These are phyloP conservation scores for Semotilus atromaculatus DNA, from an alignment of 2,797 vertebrate genomes.

Conservation along the genomic window DNA sequence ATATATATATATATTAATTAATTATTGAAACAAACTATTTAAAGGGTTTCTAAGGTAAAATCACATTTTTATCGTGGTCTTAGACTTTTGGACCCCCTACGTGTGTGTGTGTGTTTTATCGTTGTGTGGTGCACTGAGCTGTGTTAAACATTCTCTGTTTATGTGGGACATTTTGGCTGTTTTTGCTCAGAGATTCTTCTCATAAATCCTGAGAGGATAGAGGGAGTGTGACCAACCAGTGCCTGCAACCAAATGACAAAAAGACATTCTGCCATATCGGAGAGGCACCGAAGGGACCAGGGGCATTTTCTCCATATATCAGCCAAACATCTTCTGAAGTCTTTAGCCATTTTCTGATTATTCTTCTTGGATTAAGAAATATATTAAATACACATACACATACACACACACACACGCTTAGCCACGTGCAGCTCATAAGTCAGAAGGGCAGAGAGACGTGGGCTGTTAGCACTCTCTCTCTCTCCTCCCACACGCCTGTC, in stretches of 20 bases:
- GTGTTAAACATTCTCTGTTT: slow-evolving; percentile 3
- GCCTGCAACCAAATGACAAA: background rate
- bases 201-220: background rate
- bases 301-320: background rate
- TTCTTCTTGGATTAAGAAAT: slow-evolving; percentile 22
- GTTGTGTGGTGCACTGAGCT: slow-evolving; percentile 4
- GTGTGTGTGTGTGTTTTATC: no score
- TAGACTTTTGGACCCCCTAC: background rate
- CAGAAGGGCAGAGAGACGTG: slow-evolving; percentile 37
- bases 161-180: slow-evolving; percentile 28
- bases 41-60: background rate
- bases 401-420: background rate
- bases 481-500: slow-evolving; percentile 46
- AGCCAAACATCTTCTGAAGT: background rate
- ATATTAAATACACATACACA: slow-evolving; percentile 33
- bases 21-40: background rate
- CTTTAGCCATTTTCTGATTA: background rate
- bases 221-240: slow-evolving; percentile 10
- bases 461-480: slow-evolving; percentile 37
- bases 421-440: slow-evolving; percentile 36
- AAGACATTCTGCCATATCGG: background rate
- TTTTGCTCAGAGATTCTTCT: slow-evolving; percentile 10
- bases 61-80: background rate
- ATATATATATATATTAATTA: background rate
- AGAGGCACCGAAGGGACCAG: background rate